Conservation (phyloP, 2,113 vertebrate species). For the Amia ocellicauda region DNA sequence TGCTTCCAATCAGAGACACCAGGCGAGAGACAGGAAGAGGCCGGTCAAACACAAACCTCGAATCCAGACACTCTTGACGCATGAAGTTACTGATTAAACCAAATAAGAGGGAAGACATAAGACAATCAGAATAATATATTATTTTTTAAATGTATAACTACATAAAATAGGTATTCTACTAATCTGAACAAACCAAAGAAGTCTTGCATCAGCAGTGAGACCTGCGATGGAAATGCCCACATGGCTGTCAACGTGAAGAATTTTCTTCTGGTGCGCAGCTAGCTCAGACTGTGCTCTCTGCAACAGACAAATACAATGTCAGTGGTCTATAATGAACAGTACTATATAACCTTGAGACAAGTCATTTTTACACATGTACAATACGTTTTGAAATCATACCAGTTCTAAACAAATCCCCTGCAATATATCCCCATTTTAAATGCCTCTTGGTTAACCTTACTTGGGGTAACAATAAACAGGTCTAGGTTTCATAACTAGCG, state of each 20-base stretch:
- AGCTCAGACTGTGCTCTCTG: slow-evolving; percentile 97
- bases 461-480: no score
- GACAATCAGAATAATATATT: not conserved
- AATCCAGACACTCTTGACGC: slow-evolving; percentile 98
- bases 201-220: slow-evolving; percentile 91
- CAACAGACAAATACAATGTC: no score
- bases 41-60: slow-evolving; percentile 94
- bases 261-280: slow-evolving; percentile 98
- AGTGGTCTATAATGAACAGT: no score
- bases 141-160: not conserved
- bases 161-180: not conserved
- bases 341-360: no score
- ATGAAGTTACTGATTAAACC: slow-evolving; percentile 86
- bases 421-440: no score
- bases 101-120: not conserved
- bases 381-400: no score
- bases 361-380: no score
- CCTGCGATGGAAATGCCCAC: slow-evolving; percentile 97
- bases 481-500: no score
- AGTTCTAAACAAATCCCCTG: no score
- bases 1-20: slow-evolving; percentile 93
- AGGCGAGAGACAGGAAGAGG: slow-evolving; percentile 92
- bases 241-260: slow-evolving; percentile 96
- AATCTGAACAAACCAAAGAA: slow-evolving; percentile 79
- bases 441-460: no score